phyloP scores from a whole-genome alignment of 2,888 invertebrate species.

The Agrotis segetum region DNA sequence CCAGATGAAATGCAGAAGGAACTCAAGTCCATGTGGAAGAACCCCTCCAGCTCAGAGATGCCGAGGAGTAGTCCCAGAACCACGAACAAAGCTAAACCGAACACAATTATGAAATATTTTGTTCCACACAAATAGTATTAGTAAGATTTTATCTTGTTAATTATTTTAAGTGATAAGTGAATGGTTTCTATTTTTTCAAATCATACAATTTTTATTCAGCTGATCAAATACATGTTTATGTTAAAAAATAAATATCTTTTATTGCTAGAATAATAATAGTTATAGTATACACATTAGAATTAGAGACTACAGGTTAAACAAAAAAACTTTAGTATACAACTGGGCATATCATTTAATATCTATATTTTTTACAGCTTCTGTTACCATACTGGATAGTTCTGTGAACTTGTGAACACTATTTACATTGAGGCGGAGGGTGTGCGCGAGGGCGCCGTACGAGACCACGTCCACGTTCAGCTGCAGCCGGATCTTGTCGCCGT shows the following conservation, averaged over 20 bases:
- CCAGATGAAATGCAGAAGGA: slow-evolving; percentile 94
- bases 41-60: slow-evolving; percentile 84
- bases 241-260: slow-evolving; percentile 80
- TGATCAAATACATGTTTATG: slow-evolving; percentile 91
- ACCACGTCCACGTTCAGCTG: slow-evolving; percentile 97
- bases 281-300: slow-evolving; percentile 51
- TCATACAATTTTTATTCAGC: slow-evolving; percentile 90
- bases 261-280: slow-evolving; percentile 44
- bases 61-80: slow-evolving; percentile 86
- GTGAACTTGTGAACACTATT: slow-evolving; percentile 91
- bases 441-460: slow-evolving; percentile 93
- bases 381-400: slow-evolving; percentile 92
- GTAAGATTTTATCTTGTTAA: slow-evolving; percentile 89
- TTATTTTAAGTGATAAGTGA: slow-evolving; percentile 90
- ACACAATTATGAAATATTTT: slow-evolving; percentile 93
- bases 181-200: slow-evolving; percentile 91
- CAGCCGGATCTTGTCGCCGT: slow-evolving; percentile 98
- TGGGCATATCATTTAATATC: slow-evolving; percentile 89
- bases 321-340: slow-evolving; percentile 75
- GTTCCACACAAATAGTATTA: slow-evolving; percentile 92
- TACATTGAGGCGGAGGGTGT: slow-evolving; percentile 89
- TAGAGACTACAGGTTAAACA: slow-evolving; percentile 65
- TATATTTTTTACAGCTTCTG: slow-evolving; percentile 91
- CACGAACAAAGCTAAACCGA: slow-evolving; percentile 90
- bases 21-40: slow-evolving; percentile 93